Evolutionary conservation across 1,140 invertebrate species (phyloP).

Genomic region (Euschistus heros): DNA sequence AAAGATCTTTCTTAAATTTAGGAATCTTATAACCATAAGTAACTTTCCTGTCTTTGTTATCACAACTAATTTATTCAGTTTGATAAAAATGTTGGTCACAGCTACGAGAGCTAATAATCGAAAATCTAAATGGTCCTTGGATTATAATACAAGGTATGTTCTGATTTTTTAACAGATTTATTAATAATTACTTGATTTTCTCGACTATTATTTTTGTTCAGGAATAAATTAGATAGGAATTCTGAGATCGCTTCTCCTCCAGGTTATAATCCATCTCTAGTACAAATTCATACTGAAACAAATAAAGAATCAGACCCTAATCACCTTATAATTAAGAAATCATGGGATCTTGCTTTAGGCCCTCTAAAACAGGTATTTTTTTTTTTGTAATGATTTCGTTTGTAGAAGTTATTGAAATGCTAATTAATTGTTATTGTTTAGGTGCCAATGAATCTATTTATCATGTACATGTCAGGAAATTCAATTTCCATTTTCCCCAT

Average conservation of each 20-base stretch:
- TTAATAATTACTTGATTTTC: not conserved
- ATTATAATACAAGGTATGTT: slow-evolving; percentile 39
- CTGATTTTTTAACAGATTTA: not conserved
- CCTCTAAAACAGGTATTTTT: slow-evolving; percentile 70
- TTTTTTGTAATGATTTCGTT: too few species aligned
- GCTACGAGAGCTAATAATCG: slow-evolving; percentile 30
- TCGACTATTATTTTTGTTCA: slow-evolving; percentile 28
- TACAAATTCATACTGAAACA: slow-evolving; percentile 58
- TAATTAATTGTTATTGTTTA: slow-evolving; percentile 33
- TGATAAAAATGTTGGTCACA: slow-evolving; percentile 21
- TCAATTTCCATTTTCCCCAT: slow-evolving; percentile 99
- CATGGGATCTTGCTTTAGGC: slow-evolving; percentile 93
- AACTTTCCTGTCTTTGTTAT: too few species aligned
- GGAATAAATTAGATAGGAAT: slow-evolving; percentile 37
- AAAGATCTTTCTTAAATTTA: too few species aligned
- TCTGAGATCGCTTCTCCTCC: slow-evolving; percentile 58
- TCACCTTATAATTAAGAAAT: slow-evolving; percentile 83
- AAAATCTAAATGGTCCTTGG: slow-evolving; percentile 40
- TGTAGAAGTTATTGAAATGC: too few species aligned
- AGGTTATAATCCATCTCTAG: slow-evolving; percentile 63
- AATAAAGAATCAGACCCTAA: slow-evolving; percentile 65
- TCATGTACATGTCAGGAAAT: slow-evolving; percentile 99
- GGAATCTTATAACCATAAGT: too few species aligned
- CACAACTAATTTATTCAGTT: too few species aligned
- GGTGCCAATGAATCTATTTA: slow-evolving; percentile 97